Evolutionary conservation across 2,888 invertebrate species (phyloP).

Genomic region (Epirrhoe tristata): DNA sequence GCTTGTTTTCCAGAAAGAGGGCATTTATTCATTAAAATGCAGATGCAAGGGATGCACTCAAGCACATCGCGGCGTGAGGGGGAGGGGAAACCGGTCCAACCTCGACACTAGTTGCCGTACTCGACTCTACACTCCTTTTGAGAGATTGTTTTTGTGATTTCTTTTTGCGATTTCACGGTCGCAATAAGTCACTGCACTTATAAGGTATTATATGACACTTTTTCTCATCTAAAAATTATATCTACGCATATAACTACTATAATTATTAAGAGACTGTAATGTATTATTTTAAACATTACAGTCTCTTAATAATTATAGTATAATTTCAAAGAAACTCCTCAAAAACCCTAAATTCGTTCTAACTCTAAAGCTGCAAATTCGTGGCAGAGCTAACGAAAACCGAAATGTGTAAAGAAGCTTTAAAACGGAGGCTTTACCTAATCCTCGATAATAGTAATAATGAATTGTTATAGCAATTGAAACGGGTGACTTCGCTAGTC

Average conservation of each 20-base stretch:
- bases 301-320: too few species aligned
- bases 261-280: too few species aligned
- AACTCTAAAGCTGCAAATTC: not conserved
- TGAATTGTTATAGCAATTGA: slow-evolving; percentile 39
- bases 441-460: slow-evolving; percentile 39
- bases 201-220: too few species aligned
- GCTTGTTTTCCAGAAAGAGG: slow-evolving; percentile 46
- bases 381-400: not conserved
- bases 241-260: too few species aligned
- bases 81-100: slow-evolving; percentile 63
- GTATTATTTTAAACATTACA: too few species aligned
- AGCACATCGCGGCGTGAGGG: slow-evolving; percentile 57
- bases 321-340: not conserved
- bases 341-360: not conserved
- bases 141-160: slow-evolving; percentile 56
- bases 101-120: slow-evolving; percentile 61
- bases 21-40: slow-evolving; percentile 58
- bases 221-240: too few species aligned
- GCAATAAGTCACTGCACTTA: not conserved
- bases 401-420: slow-evolving; percentile 22
- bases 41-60: slow-evolving; percentile 66
- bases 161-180: slow-evolving; percentile 7
- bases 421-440: slow-evolving; percentile 47
- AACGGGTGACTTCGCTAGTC: slow-evolving; percentile 42
- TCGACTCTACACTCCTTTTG: slow-evolving; percentile 71